Conservation (phyloP, 2,888 invertebrate species). For the Reticulitermes lucifugus region DNA sequence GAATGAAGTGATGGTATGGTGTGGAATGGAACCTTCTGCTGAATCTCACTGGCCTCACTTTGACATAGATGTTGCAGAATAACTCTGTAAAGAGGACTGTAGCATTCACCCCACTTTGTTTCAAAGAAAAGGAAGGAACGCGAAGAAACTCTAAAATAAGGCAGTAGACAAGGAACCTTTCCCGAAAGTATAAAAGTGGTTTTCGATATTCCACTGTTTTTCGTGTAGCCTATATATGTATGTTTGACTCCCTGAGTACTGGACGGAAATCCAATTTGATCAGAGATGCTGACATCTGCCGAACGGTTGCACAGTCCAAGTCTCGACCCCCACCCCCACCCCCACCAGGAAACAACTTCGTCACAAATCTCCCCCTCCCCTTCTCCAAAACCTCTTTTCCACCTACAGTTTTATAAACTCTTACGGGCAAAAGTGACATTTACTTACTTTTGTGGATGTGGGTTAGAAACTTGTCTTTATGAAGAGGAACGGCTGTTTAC, state of each 20-base stretch:
- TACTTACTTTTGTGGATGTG: too few species aligned
- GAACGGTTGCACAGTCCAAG: background rate
- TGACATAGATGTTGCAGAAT: background rate
- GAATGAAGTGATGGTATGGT: background rate
- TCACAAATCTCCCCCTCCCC: background rate
- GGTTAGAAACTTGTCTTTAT: too few species aligned
- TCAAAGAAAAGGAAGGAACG: background rate
- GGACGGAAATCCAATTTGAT: conserved; percentile 27
- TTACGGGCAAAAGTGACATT: background rate
- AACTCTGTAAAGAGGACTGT: background rate
- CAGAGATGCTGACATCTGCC: conserved; percentile 23
- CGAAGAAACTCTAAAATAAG: background rate
- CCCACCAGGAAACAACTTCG: conserved; percentile 6
- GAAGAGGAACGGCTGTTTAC: too few species aligned
- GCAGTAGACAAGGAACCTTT: background rate
- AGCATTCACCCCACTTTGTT: background rate
- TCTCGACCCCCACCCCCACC: background rate
- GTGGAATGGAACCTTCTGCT: background rate
- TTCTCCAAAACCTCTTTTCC: background rate
- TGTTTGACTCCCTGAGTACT: background rate
- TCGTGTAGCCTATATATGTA: background rate
- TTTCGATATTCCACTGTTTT: conserved; percentile 13
- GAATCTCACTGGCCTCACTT: background rate
- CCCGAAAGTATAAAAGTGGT: conserved; percentile 1
- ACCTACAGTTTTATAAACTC: background rate